Percentiles rank a stretch among this genome's conserved stretches.
Evolutionary conservation across 2,888 invertebrate genomes (phyloP).

Genomic region (Prosopocoilus inquinatus): DNA sequence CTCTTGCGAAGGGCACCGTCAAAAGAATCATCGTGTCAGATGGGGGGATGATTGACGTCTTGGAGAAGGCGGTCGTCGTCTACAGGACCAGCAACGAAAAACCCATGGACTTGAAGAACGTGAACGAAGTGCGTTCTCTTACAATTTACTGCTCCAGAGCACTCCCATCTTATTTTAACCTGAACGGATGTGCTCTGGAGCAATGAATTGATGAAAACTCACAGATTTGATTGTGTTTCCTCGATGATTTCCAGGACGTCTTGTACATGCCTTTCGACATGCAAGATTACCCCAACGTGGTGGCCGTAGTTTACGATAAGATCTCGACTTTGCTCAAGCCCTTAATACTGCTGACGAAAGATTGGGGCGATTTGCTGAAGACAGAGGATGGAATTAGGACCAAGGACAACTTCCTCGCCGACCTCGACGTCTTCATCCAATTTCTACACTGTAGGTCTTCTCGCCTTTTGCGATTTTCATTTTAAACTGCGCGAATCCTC

Average conservation of each 20-base stretch:
- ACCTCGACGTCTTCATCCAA: slow-evolving; percentile 56
- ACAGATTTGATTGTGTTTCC: too few relatives aligned
- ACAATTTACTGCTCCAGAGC: too few relatives aligned
- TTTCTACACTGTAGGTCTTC: slow-evolving; percentile 54
- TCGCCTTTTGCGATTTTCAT: background rate
- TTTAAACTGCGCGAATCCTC: slow-evolving; percentile 4
- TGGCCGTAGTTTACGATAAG: slow-evolving; percentile 39
- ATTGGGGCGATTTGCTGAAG: slow-evolving; percentile 58
- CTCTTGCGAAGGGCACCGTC: slow-evolving; percentile 44
- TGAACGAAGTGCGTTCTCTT: slow-evolving; percentile 60
- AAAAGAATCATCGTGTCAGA: slow-evolving; percentile 63
- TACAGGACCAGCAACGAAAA: slow-evolving; percentile 63
- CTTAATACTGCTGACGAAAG: slow-evolving; percentile 50
- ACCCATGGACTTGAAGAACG: slow-evolving; percentile 61
- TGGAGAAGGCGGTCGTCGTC: slow-evolving; percentile 66
- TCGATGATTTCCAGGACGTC: slow-evolving; percentile 41
- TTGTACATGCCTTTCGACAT: slow-evolving; percentile 42
- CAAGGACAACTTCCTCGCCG: slow-evolving; percentile 57
- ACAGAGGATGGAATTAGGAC: slow-evolving; percentile 50
- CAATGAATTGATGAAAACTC: slow-evolving; percentile 29
- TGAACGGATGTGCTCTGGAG: slow-evolving; percentile 13
- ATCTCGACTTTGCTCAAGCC: slow-evolving; percentile 47
- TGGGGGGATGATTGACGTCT: slow-evolving; percentile 57
- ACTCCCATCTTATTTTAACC: too few relatives aligned
- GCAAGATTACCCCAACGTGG: slow-evolving; percentile 36